Percentiles rank a stretch among this genome's conserved stretches.
These are phyloP conservation scores for Eubasilissa regina DNA, from an alignment of 1,140 invertebrate species.

Conservation along the genomic window DNA sequence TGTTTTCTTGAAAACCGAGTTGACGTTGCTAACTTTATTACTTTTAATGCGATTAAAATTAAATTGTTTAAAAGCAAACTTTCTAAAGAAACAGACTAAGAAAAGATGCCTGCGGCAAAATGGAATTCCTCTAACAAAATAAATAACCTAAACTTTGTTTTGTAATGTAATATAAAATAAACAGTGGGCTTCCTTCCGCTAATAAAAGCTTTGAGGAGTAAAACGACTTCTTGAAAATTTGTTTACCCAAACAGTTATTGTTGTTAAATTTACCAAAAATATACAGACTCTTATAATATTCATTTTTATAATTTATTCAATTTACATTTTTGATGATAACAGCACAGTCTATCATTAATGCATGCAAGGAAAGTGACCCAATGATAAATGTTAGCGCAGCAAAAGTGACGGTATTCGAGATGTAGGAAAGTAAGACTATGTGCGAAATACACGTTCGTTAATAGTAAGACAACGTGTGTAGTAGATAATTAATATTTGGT, in stretches of 20 bases:
- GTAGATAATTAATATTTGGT: too few species aligned
- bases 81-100: not conserved
- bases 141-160: conserved; percentile 27
- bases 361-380: too few species aligned
- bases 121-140: conserved; percentile 18
- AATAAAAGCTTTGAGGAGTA: not conserved
- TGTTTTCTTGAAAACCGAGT: conserved; percentile 10
- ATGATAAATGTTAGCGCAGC: too few species aligned
- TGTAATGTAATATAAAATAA: conserved; percentile 14
- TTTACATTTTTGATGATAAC: too few species aligned
- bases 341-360: too few species aligned
- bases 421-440: too few species aligned
- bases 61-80: conserved; percentile 28
- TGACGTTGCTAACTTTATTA: conserved; percentile 5
- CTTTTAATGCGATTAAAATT: conserved; percentile 33
- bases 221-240: not conserved
- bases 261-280: too few species aligned
- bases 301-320: too few species aligned
- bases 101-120: conserved; percentile 25
- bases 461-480: too few species aligned
- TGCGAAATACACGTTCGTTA: too few species aligned
- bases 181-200: not conserved
- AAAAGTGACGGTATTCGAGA: too few species aligned
- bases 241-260: not conserved
- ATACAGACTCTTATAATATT: too few species aligned